phyloP scores from a whole-genome alignment of 2,888 invertebrate genomes.

The Stramonita haemastoma region DNA sequence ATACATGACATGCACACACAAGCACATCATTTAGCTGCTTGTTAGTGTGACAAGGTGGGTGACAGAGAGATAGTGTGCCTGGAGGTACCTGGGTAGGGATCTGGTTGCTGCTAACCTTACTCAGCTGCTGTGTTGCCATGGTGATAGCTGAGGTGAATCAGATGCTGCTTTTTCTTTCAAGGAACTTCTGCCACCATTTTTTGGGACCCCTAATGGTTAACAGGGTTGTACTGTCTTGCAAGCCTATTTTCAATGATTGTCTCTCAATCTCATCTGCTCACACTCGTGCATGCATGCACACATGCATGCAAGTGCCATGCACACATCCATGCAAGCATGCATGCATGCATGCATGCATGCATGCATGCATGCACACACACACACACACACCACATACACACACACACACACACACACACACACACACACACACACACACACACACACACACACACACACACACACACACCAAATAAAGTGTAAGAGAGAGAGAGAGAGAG shows the following conservation, averaged over 20 bases:
- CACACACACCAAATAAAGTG: no score
- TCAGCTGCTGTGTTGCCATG: background rate
- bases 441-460: background rate
- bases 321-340: background rate
- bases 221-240: no score
- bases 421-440: background rate
- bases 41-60: background rate
- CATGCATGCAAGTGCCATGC: background rate
- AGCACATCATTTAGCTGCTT: background rate
- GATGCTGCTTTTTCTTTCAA: background rate
- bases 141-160: background rate
- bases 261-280: background rate
- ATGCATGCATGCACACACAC: background rate
- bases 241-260: background rate
- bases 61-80: background rate
- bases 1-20: background rate
- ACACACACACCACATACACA: no score
- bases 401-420: constrained; percentile 4
- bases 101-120: background rate
- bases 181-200: background rate
- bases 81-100: background rate
- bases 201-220: no score
- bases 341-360: background rate
- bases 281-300: background rate
- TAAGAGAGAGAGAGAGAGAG: background rate